Evolutionary conservation across 2,113 vertebrate species (phyloP).

Genomic region (Actenoides hombroni): DNA sequence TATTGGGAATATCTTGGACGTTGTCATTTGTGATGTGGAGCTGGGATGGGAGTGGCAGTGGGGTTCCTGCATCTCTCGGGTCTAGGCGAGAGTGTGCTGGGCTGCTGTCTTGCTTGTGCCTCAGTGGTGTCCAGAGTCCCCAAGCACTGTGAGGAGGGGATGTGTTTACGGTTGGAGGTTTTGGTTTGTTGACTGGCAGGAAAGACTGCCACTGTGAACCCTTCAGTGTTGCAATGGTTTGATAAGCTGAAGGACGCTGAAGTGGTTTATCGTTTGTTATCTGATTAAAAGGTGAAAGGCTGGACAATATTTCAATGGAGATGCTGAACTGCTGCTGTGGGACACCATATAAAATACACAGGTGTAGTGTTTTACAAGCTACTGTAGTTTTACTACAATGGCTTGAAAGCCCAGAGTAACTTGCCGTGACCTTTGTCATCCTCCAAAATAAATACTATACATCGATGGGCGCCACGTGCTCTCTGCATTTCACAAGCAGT

Average conservation of each 20-base stretch:
- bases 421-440: background rate
- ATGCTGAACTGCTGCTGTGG: constrained; percentile 4
- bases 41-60: background rate
- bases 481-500: background rate
- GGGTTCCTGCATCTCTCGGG: background rate
- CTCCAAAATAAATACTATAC: background rate
- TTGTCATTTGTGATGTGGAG: background rate
- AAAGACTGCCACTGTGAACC: background rate
- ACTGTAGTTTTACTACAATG: background rate
- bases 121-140: background rate
- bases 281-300: constrained; percentile 39
- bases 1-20: background rate
- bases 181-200: background rate
- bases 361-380: background rate
- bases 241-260: constrained; percentile 11
- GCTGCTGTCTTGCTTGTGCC: background rate
- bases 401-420: background rate
- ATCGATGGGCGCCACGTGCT: background rate
- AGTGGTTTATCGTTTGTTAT: background rate
- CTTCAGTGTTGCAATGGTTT: background rate
- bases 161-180: background rate
- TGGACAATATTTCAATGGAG: background rate
- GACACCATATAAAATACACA: background rate
- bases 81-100: background rate
- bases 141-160: rapidly evolving